Conservation (phyloP, 2,888 invertebrate species). For the Chloroclystis v-ata region DNA sequence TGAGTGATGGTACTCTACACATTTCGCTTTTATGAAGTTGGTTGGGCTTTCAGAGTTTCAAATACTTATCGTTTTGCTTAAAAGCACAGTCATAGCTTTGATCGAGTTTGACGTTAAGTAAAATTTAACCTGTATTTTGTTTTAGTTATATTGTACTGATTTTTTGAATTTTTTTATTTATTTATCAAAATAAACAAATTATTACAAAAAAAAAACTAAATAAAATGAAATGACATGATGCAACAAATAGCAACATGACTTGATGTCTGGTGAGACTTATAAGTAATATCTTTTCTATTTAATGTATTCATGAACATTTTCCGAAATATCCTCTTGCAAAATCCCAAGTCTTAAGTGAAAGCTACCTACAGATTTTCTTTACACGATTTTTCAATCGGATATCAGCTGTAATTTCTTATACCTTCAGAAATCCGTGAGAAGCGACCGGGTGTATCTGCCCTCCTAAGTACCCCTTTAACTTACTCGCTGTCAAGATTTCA, state of each 20-base stretch:
- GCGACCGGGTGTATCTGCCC: constrained; percentile 35
- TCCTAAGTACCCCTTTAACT: constrained; percentile 42
- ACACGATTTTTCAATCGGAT: constrained; percentile 45
- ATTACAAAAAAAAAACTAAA: no score
- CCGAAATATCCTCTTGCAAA: background rate
- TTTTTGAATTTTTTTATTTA: no score
- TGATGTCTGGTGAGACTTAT: no score
- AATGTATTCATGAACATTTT: background rate
- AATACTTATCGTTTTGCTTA: constrained; percentile 36
- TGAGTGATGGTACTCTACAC: constrained; percentile 51
- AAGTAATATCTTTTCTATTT: background rate
- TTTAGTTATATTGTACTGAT: no score
- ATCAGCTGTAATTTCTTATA: constrained; percentile 39
- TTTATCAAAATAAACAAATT: no score
- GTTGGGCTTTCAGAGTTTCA: constrained; percentile 24
- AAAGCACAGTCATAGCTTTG: constrained; percentile 38
- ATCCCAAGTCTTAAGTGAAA: background rate
- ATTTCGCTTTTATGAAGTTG: constrained; percentile 50
- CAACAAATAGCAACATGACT: no score
- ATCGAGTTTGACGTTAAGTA: constrained; percentile 34
- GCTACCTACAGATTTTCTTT: constrained; percentile 16
- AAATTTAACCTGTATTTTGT: constrained; percentile 6
- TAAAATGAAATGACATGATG: no score
- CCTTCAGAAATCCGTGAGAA: constrained; percentile 43
- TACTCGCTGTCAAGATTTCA: constrained; percentile 24